A percentile compares a stretch with the other conserved stretches of the same genome.
These are phyloP conservation scores for Nemoura dubitans DNA, from an alignment of 2,888 invertebrate genomes.

Conservation along the genomic window DNA sequence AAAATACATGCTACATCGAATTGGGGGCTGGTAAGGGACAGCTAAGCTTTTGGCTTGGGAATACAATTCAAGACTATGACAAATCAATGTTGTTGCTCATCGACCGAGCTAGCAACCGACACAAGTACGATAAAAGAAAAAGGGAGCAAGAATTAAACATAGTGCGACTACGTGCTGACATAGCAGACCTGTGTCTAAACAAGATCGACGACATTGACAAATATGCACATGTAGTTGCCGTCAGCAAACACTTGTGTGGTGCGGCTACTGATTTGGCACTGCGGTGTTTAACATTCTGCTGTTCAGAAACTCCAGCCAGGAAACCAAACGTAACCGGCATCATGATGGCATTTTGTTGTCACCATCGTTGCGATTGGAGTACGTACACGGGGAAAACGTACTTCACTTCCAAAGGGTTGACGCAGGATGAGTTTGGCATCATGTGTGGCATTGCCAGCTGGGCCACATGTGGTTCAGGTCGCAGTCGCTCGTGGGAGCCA, in stretches of 20 bases:
- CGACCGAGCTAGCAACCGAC: constrained; percentile 82
- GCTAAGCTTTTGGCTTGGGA: constrained; percentile 79
- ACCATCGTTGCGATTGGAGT: constrained; percentile 82
- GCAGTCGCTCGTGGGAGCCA: constrained; percentile 15
- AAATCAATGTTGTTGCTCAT: constrained; percentile 73
- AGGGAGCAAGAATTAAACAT: constrained; percentile 63
- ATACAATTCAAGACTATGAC: constrained; percentile 64
- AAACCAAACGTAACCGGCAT: constrained; percentile 64
- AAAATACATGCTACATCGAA: constrained; percentile 80
- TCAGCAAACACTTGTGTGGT: constrained; percentile 92
- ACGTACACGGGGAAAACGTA: constrained; percentile 71
- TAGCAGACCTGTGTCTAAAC: constrained; percentile 77
- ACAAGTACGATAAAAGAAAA: constrained; percentile 77
- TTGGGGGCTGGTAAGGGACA: constrained; percentile 92
- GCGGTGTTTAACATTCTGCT: constrained; percentile 68
- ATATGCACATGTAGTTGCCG: constrained; percentile 66
- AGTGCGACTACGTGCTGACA: constrained; percentile 79
- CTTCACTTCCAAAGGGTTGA: constrained; percentile 62
- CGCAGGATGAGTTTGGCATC: constrained; percentile 72
- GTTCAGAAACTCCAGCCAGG: constrained; percentile 35
- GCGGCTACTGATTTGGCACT: constrained; percentile 84
- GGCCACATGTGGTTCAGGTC: constrained; percentile 79
- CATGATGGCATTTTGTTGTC: constrained; percentile 88
- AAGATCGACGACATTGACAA: constrained; percentile 63
- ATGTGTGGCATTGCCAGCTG: constrained; percentile 87